Evolutionary conservation across 2,888 invertebrate species (phyloP).

Genomic region (Apomyelois bistriatella): DNA sequence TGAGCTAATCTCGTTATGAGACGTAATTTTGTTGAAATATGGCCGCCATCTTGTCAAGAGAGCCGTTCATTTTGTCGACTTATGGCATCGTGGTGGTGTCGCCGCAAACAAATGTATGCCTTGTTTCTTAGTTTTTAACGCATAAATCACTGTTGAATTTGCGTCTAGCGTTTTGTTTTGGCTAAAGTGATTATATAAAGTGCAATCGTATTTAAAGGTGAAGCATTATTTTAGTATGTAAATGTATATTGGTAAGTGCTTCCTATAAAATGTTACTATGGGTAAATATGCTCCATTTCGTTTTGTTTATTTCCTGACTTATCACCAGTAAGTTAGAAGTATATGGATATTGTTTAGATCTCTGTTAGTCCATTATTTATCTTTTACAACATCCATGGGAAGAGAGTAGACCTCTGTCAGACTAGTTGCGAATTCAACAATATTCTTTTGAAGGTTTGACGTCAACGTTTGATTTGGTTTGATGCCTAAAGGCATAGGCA

Average conservation of each 20-base stretch:
- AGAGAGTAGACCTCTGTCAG: no score
- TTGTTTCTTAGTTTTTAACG: not conserved
- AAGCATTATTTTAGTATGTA: not conserved
- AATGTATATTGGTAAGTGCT: not conserved
- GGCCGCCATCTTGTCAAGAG: conserved; percentile 45
- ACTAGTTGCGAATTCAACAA: no score
- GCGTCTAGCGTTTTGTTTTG: not conserved
- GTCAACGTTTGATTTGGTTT: no score
- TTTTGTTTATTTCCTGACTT: no score
- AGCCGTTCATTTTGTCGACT: conserved; percentile 50
- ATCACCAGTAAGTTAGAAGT: no score
- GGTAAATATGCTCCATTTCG: no score
- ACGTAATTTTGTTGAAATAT: conserved; percentile 52
- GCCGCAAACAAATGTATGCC: conserved; percentile 8
- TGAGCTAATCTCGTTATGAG: conserved; percentile 48
- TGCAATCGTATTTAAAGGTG: conserved; percentile 1
- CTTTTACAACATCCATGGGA: no score
- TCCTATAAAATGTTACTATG: not conserved
- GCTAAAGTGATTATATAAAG: conserved; percentile 7
- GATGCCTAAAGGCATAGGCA: no score
- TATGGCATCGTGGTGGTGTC: conserved; percentile 5
- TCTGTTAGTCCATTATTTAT: no score
- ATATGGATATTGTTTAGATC: no score
- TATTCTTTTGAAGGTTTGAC: no score
- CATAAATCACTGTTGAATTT: not conserved